Conservation (phyloP, 2,113 vertebrate genomes). For the Aix galericulata region DNA sequence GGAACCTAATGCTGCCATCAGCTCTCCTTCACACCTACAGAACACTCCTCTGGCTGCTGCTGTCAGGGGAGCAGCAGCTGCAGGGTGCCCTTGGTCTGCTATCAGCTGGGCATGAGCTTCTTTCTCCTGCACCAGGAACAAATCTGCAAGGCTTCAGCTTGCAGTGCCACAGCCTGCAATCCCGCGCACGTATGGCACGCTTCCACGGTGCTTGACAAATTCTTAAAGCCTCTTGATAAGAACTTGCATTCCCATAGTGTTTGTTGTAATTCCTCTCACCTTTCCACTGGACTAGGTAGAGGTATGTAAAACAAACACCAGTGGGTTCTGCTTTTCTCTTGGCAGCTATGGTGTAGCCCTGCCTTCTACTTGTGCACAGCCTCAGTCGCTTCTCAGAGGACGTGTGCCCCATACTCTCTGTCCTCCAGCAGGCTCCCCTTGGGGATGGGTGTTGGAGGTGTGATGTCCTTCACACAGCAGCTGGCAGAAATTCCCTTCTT, state of each 20-base stretch:
- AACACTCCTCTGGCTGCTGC: background rate
- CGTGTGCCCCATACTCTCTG: rapidly evolving
- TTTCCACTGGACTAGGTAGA: background rate
- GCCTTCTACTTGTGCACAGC: background rate
- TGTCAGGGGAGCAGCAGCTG: background rate
- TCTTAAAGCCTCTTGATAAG: constrained; percentile 1
- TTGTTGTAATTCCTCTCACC: background rate
- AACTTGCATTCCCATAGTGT: background rate
- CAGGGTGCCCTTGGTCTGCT: background rate
- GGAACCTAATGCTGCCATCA: background rate
- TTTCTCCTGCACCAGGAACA: background rate
- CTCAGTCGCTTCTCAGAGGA: background rate
- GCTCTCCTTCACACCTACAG: background rate
- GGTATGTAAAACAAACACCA: background rate
- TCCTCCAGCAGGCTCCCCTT: background rate
- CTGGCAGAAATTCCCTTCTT: background rate
- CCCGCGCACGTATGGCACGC: background rate
- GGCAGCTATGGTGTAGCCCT: background rate
- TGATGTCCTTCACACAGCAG: background rate
- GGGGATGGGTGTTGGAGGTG: background rate
- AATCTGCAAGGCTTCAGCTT: background rate
- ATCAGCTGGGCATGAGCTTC: background rate
- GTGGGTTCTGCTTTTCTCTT: background rate
- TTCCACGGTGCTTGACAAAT: constrained; percentile 2
- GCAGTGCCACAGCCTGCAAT: background rate